Base-by-base conservation (phyloP, 2,797 vertebrate genomes). In the Tapirus indicus region DNA sequence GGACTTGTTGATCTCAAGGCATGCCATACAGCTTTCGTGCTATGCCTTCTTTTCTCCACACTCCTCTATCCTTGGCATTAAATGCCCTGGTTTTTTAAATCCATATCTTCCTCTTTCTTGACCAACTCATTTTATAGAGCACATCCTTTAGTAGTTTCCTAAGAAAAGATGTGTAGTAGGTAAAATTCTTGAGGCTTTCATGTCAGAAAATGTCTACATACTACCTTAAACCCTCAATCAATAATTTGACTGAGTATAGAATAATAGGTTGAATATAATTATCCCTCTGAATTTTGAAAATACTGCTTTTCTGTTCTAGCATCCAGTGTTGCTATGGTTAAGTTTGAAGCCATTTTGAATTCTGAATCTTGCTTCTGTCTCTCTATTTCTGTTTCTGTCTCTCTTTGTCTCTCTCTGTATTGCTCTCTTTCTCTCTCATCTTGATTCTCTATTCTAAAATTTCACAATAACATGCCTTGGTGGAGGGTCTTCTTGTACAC, bases 41-140 rank as follows among this genome's bases (percentile, higher is more conserved):
- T 44, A 41, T 49, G 27, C 11, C 47, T 56, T 68, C 21, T 29
- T 71, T 64, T 32, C 47, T 74, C 52, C 12, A 49, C 74, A 7
- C 27, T 79, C n/a, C 32, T 56, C 13, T 29, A 32, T 9, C 32
- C 38, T 17, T 49, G 3, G 27, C 27, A 78, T 66, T 77, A 71
- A 75, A 41, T 62, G 49, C 17, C 83, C 56, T 60, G 25, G 1
- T 35, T 88, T 87, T 74, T 83, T 21, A 88, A 96, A 71, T 20
- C 17, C 56, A 38, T 0, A 4, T 41, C 82, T 93, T 78, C 49
- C 80, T 47, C 10, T 66, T 78, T 47, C 47, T 84, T 72, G 29
- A 88, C 74, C 7, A 2, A 60, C 74, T 88, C 9, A 29, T 84
- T 95, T 92, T 89, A 79, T 78, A 78, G 83, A 89, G 23, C n/a